A percentile compares a stretch with the other conserved stretches of the same genome.
Conservation (phyloP, 2,113 vertebrate species). For the Nyctereutes procyonoides region DNA sequence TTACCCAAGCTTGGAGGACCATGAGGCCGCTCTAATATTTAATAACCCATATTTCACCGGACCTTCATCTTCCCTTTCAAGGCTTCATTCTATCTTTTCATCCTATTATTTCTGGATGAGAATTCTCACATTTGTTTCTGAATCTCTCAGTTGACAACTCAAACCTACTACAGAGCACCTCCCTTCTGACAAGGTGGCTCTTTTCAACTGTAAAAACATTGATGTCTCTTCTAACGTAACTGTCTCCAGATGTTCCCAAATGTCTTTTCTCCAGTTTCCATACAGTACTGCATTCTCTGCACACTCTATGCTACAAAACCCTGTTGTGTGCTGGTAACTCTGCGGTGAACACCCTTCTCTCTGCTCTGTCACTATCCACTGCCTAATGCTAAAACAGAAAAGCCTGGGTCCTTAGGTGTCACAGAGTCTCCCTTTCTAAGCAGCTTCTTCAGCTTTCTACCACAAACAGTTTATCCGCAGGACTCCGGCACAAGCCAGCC, state of each 20-base stretch:
- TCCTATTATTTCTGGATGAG: neutral
- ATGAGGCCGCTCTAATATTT: neutral
- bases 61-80: neutral
- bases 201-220: neutral
- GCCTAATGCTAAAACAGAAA: neutral
- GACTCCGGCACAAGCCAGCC: neutral
- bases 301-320: neutral
- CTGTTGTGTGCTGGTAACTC: neutral
- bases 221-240: neutral
- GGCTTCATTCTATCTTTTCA: neutral
- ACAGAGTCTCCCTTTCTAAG: neutral
- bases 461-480: neutral
- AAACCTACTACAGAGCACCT: neutral
- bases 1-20: neutral
- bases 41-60: neutral
- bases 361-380: neutral
- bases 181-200: neutral
- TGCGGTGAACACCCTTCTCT: accelerated
- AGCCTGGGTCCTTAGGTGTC: too few species aligned
- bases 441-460: neutral
- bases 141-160: neutral
- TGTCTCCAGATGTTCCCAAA: neutral
- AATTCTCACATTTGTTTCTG: neutral
- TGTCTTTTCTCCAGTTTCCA: neutral
- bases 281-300: neutral